These are phyloP conservation scores for Phytoseiulus persimilis DNA, from an alignment of 2,888 invertebrate genomes.

Conservation along the genomic window DNA sequence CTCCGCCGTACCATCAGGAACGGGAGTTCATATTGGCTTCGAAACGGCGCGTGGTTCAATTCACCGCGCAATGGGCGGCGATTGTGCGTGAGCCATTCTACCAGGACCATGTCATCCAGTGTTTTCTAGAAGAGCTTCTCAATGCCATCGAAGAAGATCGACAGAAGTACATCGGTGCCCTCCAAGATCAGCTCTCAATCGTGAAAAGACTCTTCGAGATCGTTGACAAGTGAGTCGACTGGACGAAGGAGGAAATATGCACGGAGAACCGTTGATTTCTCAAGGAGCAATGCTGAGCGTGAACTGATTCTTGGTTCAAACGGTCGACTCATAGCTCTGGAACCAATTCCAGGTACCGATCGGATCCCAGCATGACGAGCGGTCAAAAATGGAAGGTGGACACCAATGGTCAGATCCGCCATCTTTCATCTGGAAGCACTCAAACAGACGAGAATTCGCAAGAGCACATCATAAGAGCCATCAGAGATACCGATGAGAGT, in stretches of 20 bases:
- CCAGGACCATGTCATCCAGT: constrained; percentile 62
- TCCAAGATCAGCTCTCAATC: constrained; percentile 62
- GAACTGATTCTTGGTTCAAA: neutral
- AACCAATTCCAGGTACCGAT: constrained; percentile 42
- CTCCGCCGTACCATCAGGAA: constrained; percentile 52
- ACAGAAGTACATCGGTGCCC: constrained; percentile 51
- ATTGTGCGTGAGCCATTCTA: constrained; percentile 66
- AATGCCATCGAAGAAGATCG: constrained; percentile 63
- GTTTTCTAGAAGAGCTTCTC: constrained; percentile 67
- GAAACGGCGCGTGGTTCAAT: constrained; percentile 67
- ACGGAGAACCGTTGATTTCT: too few species aligned
- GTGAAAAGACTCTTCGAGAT: constrained; percentile 58
- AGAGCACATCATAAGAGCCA: constrained; percentile 45
- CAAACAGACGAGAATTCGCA: constrained; percentile 27
- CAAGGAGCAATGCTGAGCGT: neutral
- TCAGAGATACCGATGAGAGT: constrained; percentile 50
- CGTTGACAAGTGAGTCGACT: constrained; percentile 46
- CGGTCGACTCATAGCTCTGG: neutral
- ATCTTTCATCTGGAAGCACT: constrained; percentile 44
- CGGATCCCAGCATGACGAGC: constrained; percentile 42
- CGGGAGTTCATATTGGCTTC: constrained; percentile 61
- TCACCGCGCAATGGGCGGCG: constrained; percentile 67
- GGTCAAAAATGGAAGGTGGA: constrained; percentile 45
- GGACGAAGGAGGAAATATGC: neutral
- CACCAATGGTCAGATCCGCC: constrained; percentile 45